Base-by-base conservation (phyloP, 2,113 vertebrate genomes). In the Aspiorhynchus laticeps region DNA sequence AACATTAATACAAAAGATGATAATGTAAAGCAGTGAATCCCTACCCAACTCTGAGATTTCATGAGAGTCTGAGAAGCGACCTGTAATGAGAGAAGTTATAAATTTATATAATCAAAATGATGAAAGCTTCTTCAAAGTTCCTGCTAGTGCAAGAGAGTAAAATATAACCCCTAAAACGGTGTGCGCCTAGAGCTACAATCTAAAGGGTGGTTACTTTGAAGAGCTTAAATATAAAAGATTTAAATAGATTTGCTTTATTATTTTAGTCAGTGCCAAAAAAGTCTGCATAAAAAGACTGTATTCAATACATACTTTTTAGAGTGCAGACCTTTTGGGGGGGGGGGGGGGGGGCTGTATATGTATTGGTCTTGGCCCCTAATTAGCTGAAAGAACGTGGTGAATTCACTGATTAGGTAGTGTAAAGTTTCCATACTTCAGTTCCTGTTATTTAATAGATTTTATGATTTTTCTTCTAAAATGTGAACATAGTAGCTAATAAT, bases 21-120 rank as follows among this genome's bases (percentile, higher is more conserved):
- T 10, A n/a, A 73, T 21, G 24, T 19, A 53, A 56, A 56, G 4
- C 4, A 85, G 10, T 33, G 6, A 14, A 83, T 90, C 95, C 43
- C 93, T 93, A 99, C 98, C 97, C 8, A 99, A 93, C 87, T 98
- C 98, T 51, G 98, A 99, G 56, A 99, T 89, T 79, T 96, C 97
- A 84, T 99, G 95, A 2, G 97, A 99, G 89, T 97, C 97, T 59
- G 97, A 93, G 90, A 99, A 99, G 43, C 97, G 94, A 56, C 98
- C 98, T 99, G 94, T 19, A 85, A 91, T 89, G 81, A 69, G 7
- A 91, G 43, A 92, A 83, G 31, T 33, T 31, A 59, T n/a, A 59
- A 7, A 1, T 56, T n/a, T 26, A 21, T 73, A 24, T 21, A 8
- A 61, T 38, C 33, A 7, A 80, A 61, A 15, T 71, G 3, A 17